Percentiles rank a stretch among this genome's conserved stretches.
phyloP scores from a whole-genome alignment of 2,797 vertebrate species.

The Semotilus atromaculatus region DNA sequence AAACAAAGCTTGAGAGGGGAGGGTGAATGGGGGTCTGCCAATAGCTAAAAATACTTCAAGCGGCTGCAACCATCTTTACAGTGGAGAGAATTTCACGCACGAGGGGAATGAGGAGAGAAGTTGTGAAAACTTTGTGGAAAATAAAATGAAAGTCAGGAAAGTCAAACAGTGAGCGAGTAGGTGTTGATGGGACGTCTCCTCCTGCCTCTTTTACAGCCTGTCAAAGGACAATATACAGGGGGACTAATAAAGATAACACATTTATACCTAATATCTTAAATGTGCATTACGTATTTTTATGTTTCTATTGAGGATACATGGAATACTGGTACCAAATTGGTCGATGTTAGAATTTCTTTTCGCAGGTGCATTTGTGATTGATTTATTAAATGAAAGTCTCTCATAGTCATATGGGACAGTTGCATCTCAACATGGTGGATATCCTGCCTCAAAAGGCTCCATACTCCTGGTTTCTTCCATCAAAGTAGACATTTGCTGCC shows the following conservation, averaged over 20 bases:
- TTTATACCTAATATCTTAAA: neutral
- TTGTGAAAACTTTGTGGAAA: slow-evolving; percentile 35
- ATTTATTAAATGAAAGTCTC: neutral
- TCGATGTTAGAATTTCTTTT: neutral
- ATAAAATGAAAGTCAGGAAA: slow-evolving; percentile 11
- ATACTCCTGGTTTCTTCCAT: neutral
- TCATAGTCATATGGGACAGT: neutral
- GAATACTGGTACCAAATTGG: neutral
- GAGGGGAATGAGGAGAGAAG: slow-evolving; percentile 16
- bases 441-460: neutral
- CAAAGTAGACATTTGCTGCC: slow-evolving; percentile 8
- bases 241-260: neutral
- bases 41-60: slow-evolving; percentile 62
- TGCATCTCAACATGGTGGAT: neutral
- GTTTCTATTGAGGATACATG: neutral
- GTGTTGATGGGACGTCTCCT: slow-evolving; percentile 14
- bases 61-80: slow-evolving; percentile 12
- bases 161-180: neutral
- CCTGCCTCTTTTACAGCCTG: neutral
- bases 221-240: too few species aligned
- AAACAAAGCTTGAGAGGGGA: slow-evolving; percentile 46
- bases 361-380: neutral
- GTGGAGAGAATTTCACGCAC: slow-evolving; percentile 38
- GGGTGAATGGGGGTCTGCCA: slow-evolving; percentile 53
- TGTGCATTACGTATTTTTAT: neutral